Evolutionary conservation across 2,888 invertebrate species (phyloP).

Genomic region (Phaedon cochleariae): DNA sequence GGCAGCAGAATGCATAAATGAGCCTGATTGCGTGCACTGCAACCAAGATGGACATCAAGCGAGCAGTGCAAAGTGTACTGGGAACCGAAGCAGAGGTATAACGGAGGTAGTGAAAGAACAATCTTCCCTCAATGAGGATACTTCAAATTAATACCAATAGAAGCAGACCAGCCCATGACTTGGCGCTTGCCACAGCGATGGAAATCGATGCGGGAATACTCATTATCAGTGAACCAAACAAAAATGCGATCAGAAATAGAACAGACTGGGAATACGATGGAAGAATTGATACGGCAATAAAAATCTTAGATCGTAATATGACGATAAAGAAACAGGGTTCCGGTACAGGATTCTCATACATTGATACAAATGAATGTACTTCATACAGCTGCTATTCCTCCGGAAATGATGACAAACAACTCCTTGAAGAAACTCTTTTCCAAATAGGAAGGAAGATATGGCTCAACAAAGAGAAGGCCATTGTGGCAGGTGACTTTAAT

Average conservation of each 20-base stretch:
- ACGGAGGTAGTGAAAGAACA: too few species aligned
- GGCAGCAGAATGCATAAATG: background rate
- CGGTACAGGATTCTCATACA: too few species aligned
- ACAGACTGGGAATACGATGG: background rate
- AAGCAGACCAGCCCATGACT: background rate
- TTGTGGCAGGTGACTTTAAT: too few species aligned
- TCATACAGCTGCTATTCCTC: too few species aligned
- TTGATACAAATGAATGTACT: too few species aligned
- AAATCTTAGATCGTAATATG: background rate
- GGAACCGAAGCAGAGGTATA: background rate
- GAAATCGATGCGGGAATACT: background rate
- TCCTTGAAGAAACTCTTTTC: too few species aligned
- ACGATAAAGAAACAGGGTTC: background rate
- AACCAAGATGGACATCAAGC: background rate
- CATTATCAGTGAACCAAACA: too few species aligned
- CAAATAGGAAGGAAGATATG: background rate
- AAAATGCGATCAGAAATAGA: too few species aligned
- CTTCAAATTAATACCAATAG: background rate
- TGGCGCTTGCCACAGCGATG: background rate
- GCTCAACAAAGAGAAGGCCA: background rate
- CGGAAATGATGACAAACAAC: too few species aligned
- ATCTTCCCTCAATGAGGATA: background rate
- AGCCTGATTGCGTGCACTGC: background rate
- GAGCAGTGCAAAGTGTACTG: background rate
- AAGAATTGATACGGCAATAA: background rate